Conservation (phyloP, 2,113 vertebrate species). For the Rhinopithecus roxellana region DNA sequence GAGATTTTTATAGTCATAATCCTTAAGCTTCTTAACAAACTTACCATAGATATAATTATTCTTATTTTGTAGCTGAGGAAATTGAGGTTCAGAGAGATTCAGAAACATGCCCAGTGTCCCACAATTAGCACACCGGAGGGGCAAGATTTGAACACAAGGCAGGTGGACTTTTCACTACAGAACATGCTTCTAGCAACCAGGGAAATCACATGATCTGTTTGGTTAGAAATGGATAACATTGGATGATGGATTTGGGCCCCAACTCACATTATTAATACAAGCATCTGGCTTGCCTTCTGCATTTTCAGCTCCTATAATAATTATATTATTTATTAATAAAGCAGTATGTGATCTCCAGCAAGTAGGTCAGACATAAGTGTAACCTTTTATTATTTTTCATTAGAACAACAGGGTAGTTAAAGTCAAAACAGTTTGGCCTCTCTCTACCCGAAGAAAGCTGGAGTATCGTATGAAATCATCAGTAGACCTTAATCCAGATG, state of each 20-base stretch:
- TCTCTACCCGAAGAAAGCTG: slow-evolving; percentile 73
- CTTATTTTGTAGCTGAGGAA: neutral
- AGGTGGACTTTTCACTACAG: neutral
- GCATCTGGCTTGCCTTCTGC: slow-evolving; percentile 58
- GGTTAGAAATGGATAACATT: neutral
- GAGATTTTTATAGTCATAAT: neutral
- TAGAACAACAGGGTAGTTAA: slow-evolving; percentile 65
- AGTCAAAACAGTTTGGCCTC: slow-evolving; percentile 65
- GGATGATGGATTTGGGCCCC: neutral
- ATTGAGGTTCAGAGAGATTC: neutral
- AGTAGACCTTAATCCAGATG: slow-evolving; percentile 89
- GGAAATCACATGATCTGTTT: neutral
- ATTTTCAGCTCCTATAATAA: slow-evolving; percentile 58
- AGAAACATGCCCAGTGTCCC: neutral
- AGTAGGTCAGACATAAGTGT: slow-evolving; percentile 62
- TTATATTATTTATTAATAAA: slow-evolving; percentile 74
- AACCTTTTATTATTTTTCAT: slow-evolving; percentile 77
- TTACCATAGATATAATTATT: neutral
- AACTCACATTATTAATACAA: slow-evolving; percentile 30
- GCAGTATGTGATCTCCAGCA: slow-evolving; percentile 63
- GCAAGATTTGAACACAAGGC: neutral
- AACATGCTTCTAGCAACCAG: neutral
- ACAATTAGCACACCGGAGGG: neutral
- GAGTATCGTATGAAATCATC: slow-evolving; percentile 87
- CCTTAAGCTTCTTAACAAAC: neutral